These are phyloP conservation scores for Hyla sarda DNA, from an alignment of 2,113 vertebrate species.

Conservation along the genomic window DNA sequence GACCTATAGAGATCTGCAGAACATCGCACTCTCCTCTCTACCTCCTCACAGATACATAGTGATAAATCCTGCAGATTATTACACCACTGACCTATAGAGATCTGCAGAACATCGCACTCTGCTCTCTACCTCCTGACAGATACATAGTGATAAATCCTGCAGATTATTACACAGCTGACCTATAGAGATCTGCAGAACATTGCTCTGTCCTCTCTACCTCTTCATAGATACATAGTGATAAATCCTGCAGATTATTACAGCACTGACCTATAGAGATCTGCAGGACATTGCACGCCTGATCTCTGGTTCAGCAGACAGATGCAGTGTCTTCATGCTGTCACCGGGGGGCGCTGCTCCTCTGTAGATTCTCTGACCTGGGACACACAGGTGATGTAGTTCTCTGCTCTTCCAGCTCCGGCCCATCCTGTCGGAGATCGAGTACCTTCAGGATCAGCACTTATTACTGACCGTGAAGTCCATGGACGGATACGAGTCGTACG, in stretches of 20 bases:
- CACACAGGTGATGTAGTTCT: too few species aligned
- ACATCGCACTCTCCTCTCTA: too few species aligned
- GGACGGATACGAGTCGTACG: constrained; percentile 93
- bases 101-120: too few species aligned
- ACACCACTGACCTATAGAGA: background rate
- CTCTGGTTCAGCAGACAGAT: background rate
- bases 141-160: background rate
- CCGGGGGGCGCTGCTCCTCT: background rate
- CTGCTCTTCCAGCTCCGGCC: constrained; percentile 81
- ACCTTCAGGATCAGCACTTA: constrained; percentile 96
- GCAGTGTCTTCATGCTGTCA: background rate
- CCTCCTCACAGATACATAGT: too few species aligned
- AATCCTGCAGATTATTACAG: too few species aligned
- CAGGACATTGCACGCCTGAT: background rate
- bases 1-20: too few species aligned
- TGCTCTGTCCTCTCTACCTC: background rate
- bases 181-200: too few species aligned
- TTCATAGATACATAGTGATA: too few species aligned
- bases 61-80: background rate
- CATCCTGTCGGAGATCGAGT: constrained; percentile 95
- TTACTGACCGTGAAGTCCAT: constrained; percentile 94
- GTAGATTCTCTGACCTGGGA: too few species aligned
- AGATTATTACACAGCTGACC: background rate
- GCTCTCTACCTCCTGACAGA: background rate
- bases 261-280: too few species aligned